A percentile compares a stretch with the other conserved stretches of the same genome.
These are phyloP conservation scores for Drosophila littoralis DNA, from an alignment of 1,140 invertebrate genomes.

Conservation along the genomic window DNA sequence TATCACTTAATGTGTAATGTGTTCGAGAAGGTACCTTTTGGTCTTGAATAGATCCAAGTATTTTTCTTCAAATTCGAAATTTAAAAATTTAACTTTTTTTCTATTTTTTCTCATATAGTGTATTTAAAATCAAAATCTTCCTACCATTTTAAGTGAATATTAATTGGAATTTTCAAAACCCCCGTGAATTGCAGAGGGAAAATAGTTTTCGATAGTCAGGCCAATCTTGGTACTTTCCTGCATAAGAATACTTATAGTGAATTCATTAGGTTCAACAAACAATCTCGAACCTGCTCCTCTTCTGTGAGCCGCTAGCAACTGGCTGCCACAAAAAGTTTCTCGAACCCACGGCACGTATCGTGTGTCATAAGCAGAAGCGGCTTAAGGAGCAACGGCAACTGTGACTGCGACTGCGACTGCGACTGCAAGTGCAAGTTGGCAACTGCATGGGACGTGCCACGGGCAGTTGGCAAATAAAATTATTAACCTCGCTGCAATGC, in stretches of 20 bases:
- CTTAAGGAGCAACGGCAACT: constrained; percentile 39
- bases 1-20: too few relatives aligned
- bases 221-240: too few relatives aligned
- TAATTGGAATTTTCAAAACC: too few relatives aligned
- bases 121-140: too few relatives aligned
- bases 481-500: constrained; percentile 82
- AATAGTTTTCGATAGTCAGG: too few relatives aligned
- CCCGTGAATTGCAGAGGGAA: too few relatives aligned
- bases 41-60: too few relatives aligned
- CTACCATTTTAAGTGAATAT: too few relatives aligned
- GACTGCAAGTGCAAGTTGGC: constrained; percentile 34
- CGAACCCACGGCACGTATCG: constrained; percentile 70
- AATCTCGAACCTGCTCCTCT: background rate
- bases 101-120: too few relatives aligned
- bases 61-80: too few relatives aligned
- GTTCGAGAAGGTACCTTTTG: too few relatives aligned
- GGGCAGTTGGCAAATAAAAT: constrained; percentile 77
- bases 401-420: constrained; percentile 11
- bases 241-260: background rate
- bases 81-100: too few relatives aligned
- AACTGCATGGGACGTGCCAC: constrained; percentile 54
- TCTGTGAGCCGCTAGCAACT: constrained; percentile 28
- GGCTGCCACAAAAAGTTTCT: constrained; percentile 50
- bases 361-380: constrained; percentile 75
- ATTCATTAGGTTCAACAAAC: constrained; percentile 55